Evolutionary conservation across 1,140 invertebrate genomes (phyloP), one percentile per base, ranked within the genome.

Genomic region (Leptonema lineaticorne): DNA sequence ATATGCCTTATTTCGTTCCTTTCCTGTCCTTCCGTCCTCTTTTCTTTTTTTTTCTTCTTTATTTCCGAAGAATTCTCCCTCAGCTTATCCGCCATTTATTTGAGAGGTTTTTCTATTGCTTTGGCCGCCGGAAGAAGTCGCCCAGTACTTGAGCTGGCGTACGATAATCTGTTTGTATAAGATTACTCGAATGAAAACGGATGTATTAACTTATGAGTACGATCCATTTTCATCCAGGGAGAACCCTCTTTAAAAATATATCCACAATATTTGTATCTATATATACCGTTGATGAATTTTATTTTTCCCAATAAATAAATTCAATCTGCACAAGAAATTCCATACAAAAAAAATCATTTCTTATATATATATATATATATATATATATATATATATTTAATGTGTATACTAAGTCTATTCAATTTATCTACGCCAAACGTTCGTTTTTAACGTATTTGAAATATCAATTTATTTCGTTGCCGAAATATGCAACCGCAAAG

Each of bases 161-260:
- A 69, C 62, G 68, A 69, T 69, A 69, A 69, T 69, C 68, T 66
- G 63, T 69, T 69, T 66, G 63, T 69, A 66, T 60, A 69, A 69
- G 63, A 69, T 69, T 69, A 69, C 63, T 62, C 27, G 33, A 27
- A 69, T 56, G 50, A 64, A 64, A 69, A 69, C 41, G 62, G 68
- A 69, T 59, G 62, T 69, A 65, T 65, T 69, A 65, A 48, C 68
- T 69, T 63, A 56, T 57, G 50, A 57, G 53, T 41, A 45, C 48
- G 45, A 69, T 69, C 41, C 22, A 56, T 41, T 56, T 63, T 69
- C 50, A 30, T 62, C 59, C 16, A 6, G 20, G 48, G 14, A 45
- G 16, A 45, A 45, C 16, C 14, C 20, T 53, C 50, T 8, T 20
- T 2, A 53, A 53, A 53, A 22, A 53, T 26, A 53, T 14, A 53